Evolutionary conservation across 2,888 invertebrate genomes (phyloP).

Genomic region (Bugula neritina): DNA sequence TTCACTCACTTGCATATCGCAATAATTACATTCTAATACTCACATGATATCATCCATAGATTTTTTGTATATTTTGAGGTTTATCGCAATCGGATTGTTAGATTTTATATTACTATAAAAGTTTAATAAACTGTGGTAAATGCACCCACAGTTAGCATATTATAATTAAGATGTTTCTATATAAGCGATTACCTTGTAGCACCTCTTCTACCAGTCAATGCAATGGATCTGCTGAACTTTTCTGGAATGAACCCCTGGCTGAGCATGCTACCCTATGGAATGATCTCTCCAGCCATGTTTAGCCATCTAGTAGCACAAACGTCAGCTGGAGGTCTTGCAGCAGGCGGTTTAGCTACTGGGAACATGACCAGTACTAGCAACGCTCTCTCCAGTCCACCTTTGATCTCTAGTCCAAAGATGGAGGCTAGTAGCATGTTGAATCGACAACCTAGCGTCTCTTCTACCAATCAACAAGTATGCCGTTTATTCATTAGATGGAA

Average conservation of each 20-base stretch:
- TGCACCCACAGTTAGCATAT: no score
- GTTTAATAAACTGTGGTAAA: no score
- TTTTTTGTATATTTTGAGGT: no score
- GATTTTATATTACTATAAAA: no score
- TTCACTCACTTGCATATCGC: no score
- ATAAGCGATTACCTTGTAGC: no score
- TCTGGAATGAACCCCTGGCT: conserved; percentile 18
- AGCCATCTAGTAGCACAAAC: not conserved
- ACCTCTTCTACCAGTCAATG: no score
- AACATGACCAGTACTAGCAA: not conserved
- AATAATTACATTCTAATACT: no score
- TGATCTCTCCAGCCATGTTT: conserved; percentile 2
- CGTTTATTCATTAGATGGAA: not conserved
- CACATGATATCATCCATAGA: no score
- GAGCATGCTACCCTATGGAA: not conserved
- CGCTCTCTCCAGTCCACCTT: not conserved
- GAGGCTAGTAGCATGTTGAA: not conserved
- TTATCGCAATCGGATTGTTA: no score
- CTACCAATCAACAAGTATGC: not conserved
- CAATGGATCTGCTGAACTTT: conserved; percentile 1
- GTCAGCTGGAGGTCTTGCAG: not conserved
- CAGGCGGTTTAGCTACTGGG: not conserved
- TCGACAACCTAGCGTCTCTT: not conserved
- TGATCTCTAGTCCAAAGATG: not conserved
- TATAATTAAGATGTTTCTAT: no score